Evolutionary conservation across 53 echinoderm and acorn worm genomes (phyloP).

Genomic region (Hippasteria phrygiana): DNA sequence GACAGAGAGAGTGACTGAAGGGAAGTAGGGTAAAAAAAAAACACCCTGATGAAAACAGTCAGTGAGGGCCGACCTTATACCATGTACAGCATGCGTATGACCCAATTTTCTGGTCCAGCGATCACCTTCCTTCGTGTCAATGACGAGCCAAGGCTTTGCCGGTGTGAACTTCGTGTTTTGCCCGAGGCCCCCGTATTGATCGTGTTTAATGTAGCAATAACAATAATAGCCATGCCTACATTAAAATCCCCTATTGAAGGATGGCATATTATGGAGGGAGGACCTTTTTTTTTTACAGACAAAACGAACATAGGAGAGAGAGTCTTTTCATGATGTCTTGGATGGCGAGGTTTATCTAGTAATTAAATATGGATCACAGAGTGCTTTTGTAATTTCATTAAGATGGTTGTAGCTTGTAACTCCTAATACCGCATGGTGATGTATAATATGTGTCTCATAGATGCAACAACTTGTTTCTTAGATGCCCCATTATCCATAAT

Average conservation of each 20-base stretch:
- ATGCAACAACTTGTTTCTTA: not conserved
- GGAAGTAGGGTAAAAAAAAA: not conserved
- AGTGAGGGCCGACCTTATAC: not conserved
- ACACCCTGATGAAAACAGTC: slow-evolving; percentile 15
- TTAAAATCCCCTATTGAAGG: slow-evolving; percentile 51
- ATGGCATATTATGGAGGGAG: not conserved
- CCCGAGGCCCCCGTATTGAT: slow-evolving; percentile 67
- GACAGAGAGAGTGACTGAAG: not conserved
- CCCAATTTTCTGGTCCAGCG: slow-evolving; percentile 65
- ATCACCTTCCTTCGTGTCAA: slow-evolving; percentile 30
- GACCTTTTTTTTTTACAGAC: not conserved
- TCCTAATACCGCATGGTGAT: not conserved
- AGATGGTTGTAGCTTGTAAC: not conserved
- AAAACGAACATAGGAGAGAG: slow-evolving; percentile 6
- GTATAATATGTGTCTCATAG: not conserved
- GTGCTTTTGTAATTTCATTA: slow-evolving; percentile 11
- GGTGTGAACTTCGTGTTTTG: slow-evolving; percentile 70
- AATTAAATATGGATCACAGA: not conserved
- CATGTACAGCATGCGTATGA: slow-evolving; percentile 36
- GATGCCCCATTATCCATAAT: not conserved
- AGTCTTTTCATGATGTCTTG: slow-evolving; percentile 9
- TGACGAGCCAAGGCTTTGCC: slow-evolving; percentile 28
- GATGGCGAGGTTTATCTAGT: not conserved
- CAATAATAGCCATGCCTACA: slow-evolving; percentile 63
- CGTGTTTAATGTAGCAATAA: slow-evolving; percentile 81